These are phyloP conservation scores for Hedychridium roseum DNA, from an alignment of 2,888 invertebrate species.

Conservation along the genomic window DNA sequence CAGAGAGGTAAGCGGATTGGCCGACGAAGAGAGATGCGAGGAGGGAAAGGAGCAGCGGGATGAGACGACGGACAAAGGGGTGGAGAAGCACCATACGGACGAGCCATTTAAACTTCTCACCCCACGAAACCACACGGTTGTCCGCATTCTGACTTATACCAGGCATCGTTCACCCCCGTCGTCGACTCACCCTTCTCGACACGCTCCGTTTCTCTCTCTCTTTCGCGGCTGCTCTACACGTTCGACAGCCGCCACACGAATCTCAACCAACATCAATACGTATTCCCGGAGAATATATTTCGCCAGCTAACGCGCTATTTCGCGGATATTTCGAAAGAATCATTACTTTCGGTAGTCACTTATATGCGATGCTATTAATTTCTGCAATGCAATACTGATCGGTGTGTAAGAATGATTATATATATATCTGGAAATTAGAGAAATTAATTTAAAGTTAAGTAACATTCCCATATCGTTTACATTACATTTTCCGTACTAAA, in stretches of 20 bases:
- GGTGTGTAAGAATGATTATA: too few species aligned
- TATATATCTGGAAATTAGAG: too few species aligned
- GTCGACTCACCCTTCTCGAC: slow-evolving; percentile 41
- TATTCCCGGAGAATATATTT: too few species aligned
- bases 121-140: slow-evolving; percentile 60
- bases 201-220: slow-evolving; percentile 21
- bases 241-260: slow-evolving; percentile 50
- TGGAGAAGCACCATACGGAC: slow-evolving; percentile 61
- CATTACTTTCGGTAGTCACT: too few species aligned
- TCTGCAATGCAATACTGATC: too few species aligned
- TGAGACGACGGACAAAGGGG: slow-evolving; percentile 31
- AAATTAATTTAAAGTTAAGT: too few species aligned
- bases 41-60: slow-evolving; percentile 20
- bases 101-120: slow-evolving; percentile 64
- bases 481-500: too few species aligned
- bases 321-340: too few species aligned
- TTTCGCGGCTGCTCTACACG: slow-evolving; percentile 38
- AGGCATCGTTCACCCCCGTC: slow-evolving; percentile 59
- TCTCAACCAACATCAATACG: too few species aligned
- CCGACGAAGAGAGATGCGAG: neutral
- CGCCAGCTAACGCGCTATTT: too few species aligned
- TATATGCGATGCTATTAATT: too few species aligned
- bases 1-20: slow-evolving; percentile 1
- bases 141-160: slow-evolving; percentile 64
- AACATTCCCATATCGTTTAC: too few species aligned